A percentile compares a stretch with the other conserved stretches of the same genome.
These are phyloP conservation scores for Limnodromus scolopaceus DNA, from an alignment of 2,797 vertebrate genomes.

Conservation along the genomic window DNA sequence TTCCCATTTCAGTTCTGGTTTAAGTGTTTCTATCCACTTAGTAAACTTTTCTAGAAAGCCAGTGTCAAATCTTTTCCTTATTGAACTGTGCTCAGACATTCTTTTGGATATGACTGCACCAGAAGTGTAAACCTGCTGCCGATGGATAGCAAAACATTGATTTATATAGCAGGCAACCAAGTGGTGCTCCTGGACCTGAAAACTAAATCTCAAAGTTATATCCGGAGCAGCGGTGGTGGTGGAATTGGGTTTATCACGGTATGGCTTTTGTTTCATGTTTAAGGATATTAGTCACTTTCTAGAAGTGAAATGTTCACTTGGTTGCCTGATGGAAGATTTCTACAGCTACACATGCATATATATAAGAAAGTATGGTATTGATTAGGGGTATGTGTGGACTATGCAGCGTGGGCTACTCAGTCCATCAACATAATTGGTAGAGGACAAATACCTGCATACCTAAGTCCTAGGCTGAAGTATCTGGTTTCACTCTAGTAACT, in stretches of 20 bases:
- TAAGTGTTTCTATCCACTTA: background rate
- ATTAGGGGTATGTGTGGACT: background rate
- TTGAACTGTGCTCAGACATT: slow-evolving; percentile 82
- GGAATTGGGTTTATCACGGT: slow-evolving; percentile 91
- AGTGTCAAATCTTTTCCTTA: slow-evolving; percentile 72
- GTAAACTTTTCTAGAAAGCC: background rate
- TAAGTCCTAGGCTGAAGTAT: background rate
- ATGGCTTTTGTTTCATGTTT: slow-evolving; percentile 7
- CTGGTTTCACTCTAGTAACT: background rate
- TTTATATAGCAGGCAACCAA: slow-evolving; percentile 90
- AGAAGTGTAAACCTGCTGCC: slow-evolving; percentile 87
- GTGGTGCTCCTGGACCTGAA: slow-evolving; percentile 84
- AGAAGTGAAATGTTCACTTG: background rate
- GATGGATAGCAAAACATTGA: slow-evolving; percentile 82
- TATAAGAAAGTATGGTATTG: background rate
- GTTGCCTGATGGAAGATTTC: background rate
- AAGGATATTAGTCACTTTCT: background rate
- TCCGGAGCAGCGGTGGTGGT: slow-evolving; percentile 84
- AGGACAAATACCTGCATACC: background rate
- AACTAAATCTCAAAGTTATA: slow-evolving; percentile 81
- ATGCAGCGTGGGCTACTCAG: background rate
- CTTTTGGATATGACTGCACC: slow-evolving; percentile 91
- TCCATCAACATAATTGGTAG: background rate
- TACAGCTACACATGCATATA: background rate
- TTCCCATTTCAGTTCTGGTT: background rate